Evolutionary conservation across 2,113 vertebrate genomes (phyloP).

Genomic region (Budorcas taxicolor): DNA sequence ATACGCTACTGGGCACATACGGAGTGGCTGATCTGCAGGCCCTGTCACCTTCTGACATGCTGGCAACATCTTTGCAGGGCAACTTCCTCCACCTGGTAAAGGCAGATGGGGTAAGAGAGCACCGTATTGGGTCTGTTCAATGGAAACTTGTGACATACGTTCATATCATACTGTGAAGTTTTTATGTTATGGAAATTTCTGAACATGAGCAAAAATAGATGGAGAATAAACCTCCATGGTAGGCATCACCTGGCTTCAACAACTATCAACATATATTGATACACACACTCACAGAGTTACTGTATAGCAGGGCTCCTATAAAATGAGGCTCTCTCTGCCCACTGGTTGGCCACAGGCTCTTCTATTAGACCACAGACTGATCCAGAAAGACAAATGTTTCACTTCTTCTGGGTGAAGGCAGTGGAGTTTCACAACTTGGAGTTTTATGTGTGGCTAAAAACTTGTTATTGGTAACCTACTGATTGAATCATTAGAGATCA

Average conservation of each 20-base stretch:
- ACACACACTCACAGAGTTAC: not conserved
- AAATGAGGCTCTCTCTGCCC: not conserved
- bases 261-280: not conserved
- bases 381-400: not conserved
- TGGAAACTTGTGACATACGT: not conserved
- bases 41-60: slow-evolving; percentile 73
- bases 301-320: not conserved
- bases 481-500: not conserved
- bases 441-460: not conserved
- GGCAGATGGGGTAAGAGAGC: slow-evolving; percentile 81
- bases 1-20: slow-evolving; percentile 82
- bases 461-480: not conserved
- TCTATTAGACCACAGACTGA: not conserved
- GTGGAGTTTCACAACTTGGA: accelerated
- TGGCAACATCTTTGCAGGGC: slow-evolving; percentile 82
- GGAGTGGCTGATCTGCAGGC: slow-evolving; percentile 79
- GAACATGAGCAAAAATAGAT: not conserved
- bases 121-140: accelerated
- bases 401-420: not conserved
- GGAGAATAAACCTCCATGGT: not conserved
- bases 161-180: not conserved
- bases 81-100: slow-evolving; percentile 82
- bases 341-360: not conserved
- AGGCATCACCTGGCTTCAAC: not conserved
- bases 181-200: not conserved